Conservation (phyloP, 2,797 vertebrate genomes). For the Holocentrus rufus region DNA sequence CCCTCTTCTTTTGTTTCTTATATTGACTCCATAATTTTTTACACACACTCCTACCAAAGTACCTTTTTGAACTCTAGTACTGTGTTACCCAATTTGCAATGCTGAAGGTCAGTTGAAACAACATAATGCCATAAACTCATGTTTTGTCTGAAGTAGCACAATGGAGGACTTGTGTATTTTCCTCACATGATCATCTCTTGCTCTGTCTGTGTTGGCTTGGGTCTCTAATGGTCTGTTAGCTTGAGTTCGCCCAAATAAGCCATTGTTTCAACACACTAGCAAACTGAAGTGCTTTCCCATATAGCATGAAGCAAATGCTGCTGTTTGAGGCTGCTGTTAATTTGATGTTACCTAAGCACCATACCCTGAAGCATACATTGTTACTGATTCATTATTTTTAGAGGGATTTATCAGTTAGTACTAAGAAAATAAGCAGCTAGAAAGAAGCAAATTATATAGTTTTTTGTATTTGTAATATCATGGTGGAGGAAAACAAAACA, state of each 20-base stretch:
- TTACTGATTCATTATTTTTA: background rate
- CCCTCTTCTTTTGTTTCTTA: background rate
- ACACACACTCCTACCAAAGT: slow-evolving; percentile 17
- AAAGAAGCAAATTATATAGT: background rate
- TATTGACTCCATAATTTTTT: background rate
- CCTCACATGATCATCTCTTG: background rate
- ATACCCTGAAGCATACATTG: background rate
- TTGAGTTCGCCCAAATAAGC: background rate
- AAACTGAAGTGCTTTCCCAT: background rate
- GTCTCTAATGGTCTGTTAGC: background rate
- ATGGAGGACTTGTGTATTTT: background rate
- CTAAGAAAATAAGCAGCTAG: background rate
- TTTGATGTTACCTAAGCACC: background rate
- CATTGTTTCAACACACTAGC: background rate
- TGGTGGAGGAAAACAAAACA: background rate
- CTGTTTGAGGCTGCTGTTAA: background rate
- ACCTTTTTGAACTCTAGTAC: background rate
- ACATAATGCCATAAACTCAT: no score
- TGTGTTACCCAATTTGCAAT: background rate
- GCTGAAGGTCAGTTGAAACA: background rate
- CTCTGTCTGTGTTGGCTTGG: background rate
- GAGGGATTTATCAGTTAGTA: background rate
- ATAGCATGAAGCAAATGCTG: background rate
- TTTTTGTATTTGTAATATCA: background rate
- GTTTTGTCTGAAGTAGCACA: background rate